Evolutionary conservation across 1,140 invertebrate genomes (phyloP).

Genomic region (Diorhabda sublineata): DNA sequence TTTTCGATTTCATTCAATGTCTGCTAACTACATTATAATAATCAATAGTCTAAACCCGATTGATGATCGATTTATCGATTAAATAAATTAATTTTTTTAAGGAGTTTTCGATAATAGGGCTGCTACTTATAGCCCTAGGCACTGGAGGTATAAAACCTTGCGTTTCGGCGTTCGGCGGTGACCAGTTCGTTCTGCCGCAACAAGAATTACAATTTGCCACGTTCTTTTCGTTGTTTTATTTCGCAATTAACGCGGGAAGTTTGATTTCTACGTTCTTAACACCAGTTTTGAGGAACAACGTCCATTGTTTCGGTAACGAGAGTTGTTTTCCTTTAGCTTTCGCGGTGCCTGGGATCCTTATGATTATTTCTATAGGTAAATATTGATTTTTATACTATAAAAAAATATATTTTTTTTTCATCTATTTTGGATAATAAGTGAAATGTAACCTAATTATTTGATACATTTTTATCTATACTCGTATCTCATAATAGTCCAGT

Average conservation of each 20-base stretch:
- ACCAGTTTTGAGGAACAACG: constrained; percentile 77
- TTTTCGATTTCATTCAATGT: too few species aligned
- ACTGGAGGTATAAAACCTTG: constrained; percentile 98
- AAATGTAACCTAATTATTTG: too few species aligned
- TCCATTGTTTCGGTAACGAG: constrained; percentile 75
- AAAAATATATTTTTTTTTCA: too few species aligned
- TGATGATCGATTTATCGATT: too few species aligned
- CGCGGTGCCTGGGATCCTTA: constrained; percentile 81
- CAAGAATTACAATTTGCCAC: constrained; percentile 70
- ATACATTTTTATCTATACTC: too few species aligned
- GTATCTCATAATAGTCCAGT: too few species aligned
- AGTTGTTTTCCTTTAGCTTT: constrained; percentile 90
- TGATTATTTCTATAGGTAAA: constrained; percentile 76
- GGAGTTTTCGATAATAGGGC: constrained; percentile 69
- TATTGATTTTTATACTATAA: constrained; percentile 16
- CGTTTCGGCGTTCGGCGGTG: constrained; percentile 94
- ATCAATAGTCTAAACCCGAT: too few species aligned
- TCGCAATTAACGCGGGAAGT: constrained; percentile 89
- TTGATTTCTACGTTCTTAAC: constrained; percentile 87
- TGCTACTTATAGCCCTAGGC: constrained; percentile 80
- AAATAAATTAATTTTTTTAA: constrained; percentile 30
- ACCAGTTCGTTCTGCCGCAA: constrained; percentile 84
- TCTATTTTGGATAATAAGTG: too few species aligned
- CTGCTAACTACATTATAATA: too few species aligned
- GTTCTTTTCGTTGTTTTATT: constrained; percentile 94